phyloP scores from a whole-genome alignment of 2,113 vertebrate species.

The Garra rufa region DNA sequence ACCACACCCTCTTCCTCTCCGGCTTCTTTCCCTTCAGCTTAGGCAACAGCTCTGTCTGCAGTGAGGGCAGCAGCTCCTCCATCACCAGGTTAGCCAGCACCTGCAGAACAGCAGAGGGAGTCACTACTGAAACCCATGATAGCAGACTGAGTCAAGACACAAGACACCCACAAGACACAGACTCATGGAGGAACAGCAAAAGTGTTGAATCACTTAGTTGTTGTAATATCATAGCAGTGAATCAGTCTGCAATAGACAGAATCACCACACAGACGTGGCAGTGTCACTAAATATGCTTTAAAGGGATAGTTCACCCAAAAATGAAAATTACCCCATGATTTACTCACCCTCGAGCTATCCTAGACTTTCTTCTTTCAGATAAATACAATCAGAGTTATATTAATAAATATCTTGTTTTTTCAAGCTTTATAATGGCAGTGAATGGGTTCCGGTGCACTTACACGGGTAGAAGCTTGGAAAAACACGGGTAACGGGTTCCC shows the following conservation, averaged over 20 bases:
- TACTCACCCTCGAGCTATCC: too few relatives aligned
- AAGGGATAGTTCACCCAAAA: too few relatives aligned
- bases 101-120: conserved; percentile 55
- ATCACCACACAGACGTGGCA: neutral
- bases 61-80: conserved; percentile 88
- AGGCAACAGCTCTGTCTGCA: conserved; percentile 87
- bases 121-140: neutral
- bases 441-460: too few relatives aligned
- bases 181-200: neutral
- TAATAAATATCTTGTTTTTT: too few relatives aligned
- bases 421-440: too few relatives aligned
- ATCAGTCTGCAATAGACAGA: neutral
- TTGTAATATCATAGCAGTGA: neutral
- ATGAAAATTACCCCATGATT: too few relatives aligned
- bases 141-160: conserved; percentile 18
- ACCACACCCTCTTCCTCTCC: conserved; percentile 88
- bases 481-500: too few relatives aligned
- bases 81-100: conserved; percentile 87
- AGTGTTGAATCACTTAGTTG: neutral
- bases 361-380: too few relatives aligned
- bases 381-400: too few relatives aligned
- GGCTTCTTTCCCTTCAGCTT: conserved; percentile 88
- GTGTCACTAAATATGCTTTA: neutral
- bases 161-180: neutral
- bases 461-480: too few relatives aligned